Evolutionary conservation across 2,888 invertebrate genomes (phyloP), one percentile per base, ranked within the genome.

Genomic region (Drosophila algonquin): DNA sequence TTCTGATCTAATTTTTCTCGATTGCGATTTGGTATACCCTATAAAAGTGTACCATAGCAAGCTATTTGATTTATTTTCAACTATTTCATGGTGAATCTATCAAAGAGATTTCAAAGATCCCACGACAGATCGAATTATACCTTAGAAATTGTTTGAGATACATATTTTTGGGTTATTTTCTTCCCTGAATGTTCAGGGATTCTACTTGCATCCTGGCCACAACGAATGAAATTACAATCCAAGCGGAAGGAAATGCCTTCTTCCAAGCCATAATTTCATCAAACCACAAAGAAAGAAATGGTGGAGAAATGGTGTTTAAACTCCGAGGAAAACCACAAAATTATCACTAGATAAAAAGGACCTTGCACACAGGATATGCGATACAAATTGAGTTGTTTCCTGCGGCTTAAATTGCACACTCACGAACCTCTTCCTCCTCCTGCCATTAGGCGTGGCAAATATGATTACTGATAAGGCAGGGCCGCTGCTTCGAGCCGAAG

Each of bases 361-460:
- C 71, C 63, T 73, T 53, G 74, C 51, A 52, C 58, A 81, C 87
- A 88, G 84, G 82, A 88, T 80, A 80, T 80, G 70, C 73, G 53
- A 62, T 57, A 61, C 60, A 87, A 87, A 87, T 87, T 87, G 81
- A 87, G 82, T 77, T 76, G 77, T 73, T 88, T 87, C 87, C 87
- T 88, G 88, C 69, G 57, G 52, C 72, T 68, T 76, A 59, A 88
- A 88, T 83, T 83, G 81, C 88, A 86, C 73, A 80, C 79, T 80
- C 82, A 87, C 73, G 55, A 55, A 46, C 52, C 69, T 51, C 21
- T 35, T 21, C 47, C 48, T 3, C 45, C 14, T 24, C n/a, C 60
- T 32, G 32, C 46, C 51, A 6, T 32, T 35, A 46, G 80, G 73
- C 84, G 80, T 88, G 78, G 79, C 75, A 79, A 84, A 84, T 82